Percentiles rank a stretch among this genome's conserved stretches.
Conservation (phyloP, 2,113 vertebrate genomes). For the Psilopsiagon aymara region DNA sequence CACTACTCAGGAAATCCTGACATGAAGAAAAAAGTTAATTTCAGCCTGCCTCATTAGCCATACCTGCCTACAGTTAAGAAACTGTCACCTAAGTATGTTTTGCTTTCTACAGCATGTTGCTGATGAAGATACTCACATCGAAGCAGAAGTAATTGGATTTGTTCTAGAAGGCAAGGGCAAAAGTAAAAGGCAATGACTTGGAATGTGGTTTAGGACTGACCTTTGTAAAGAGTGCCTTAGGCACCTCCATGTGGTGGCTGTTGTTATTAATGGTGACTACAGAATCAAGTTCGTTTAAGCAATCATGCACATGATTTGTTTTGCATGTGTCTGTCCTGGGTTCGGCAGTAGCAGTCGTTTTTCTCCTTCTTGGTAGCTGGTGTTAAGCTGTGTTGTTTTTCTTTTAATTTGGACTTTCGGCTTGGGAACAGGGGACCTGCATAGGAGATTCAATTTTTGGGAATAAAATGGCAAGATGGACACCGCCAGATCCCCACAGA, state of each 20-base stretch:
- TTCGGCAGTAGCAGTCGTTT: too few relatives aligned
- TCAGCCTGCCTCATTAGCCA: slow-evolving; percentile 78
- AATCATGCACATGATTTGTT: not conserved
- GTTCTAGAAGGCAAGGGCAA: slow-evolving; percentile 12
- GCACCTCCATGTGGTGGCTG: slow-evolving; percentile 46
- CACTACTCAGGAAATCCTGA: slow-evolving; percentile 50
- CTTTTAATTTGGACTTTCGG: too few relatives aligned
- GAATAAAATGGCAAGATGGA: too few relatives aligned
- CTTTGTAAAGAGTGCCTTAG: slow-evolving; percentile 53
- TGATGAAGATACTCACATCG: slow-evolving; percentile 58
- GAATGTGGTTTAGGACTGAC: slow-evolving; percentile 58
- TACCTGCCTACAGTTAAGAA: slow-evolving; percentile 64
- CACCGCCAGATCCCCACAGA: too few relatives aligned
- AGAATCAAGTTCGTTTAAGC: slow-evolving; percentile 2
- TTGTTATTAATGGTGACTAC: slow-evolving; percentile 27
- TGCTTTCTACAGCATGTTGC: slow-evolving; percentile 44
- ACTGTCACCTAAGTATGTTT: slow-evolving; percentile 64
- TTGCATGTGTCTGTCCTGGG: not conserved
- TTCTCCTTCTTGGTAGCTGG: too few relatives aligned
- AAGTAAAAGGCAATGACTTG: not conserved
- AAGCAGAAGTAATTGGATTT: slow-evolving; percentile 68
- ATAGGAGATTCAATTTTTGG: too few relatives aligned
- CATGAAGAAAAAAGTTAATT: slow-evolving; percentile 68
- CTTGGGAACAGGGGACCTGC: too few relatives aligned
- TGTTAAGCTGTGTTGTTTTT: too few relatives aligned